Evolutionary conservation across 2,888 invertebrate species (phyloP), one percentile per base, ranked within the genome.

Genomic region (Gastrophysa polygoni): DNA sequence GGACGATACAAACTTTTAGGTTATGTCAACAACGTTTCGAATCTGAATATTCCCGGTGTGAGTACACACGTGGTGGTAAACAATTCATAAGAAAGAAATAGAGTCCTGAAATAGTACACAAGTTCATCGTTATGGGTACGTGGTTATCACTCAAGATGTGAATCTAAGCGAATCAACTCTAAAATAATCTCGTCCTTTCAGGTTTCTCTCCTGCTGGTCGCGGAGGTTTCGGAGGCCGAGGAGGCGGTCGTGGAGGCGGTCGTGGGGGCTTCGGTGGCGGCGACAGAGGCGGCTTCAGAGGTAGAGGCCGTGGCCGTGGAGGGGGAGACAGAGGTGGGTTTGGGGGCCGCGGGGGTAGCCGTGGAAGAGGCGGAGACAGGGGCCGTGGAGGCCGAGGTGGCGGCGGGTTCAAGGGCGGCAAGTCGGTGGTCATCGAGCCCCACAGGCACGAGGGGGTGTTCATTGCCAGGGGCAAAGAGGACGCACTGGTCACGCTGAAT

Each of bases 361-460:
- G 84, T 16, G 80, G 86, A 0, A 82, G 87, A 0, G 83, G 85
- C 0, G 81, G 85, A 0, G 75, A 84, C 1, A 82, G 86, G 0
- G 81, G 87, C 1, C 82, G 87, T 0, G 77, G 87, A 0, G 85
- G 88, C 0, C 82, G 85, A 0, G 83, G 82, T 1, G 80, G 84
- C 0, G 88, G 88, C 0, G 93, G 93, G 0, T 90, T 96, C 80
- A 90, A 89, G 76, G 98, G 96, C 14, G 98, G 98, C 8, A 95
- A 91, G 79, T 93, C 92, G 76, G 96, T 98, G 48, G 87, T 96
- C 8, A 91, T 99, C 71, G 98, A 98, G 80, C 98, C 98, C 38
- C 99, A 99, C 87, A 92, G 93, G 80, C 97, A 98, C 77, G 89
- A 92, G 70, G 98, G 98, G 57, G 95, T 99, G 0, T 99, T 98